Base-by-base conservation (phyloP, 2,797 vertebrate genomes). In the Nasua narica region DNA sequence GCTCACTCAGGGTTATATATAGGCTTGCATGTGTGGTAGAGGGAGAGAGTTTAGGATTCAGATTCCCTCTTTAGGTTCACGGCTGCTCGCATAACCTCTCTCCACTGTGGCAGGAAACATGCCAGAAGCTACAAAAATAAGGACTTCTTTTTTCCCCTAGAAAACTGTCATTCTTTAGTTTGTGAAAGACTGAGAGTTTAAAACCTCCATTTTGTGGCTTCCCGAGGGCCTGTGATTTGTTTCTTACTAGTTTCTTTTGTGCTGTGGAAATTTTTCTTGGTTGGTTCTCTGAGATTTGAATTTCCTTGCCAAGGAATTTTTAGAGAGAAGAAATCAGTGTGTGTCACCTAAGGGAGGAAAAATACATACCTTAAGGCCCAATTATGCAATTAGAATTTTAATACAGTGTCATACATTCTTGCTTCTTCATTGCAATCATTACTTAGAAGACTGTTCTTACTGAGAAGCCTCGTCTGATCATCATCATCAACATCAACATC, bases 371-470 rank as follows among this genome's bases (percentile, higher is more conserved):
- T 98, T 97, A 97, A 97, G 79, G 95, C 88, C 92, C 97, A 97
- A 85, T 96, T 98, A 94, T 82, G 90, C 96, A 96, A 95, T 98
- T 97, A 94, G 95, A 93, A 91, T 98, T 96, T 98, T 98, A 97
- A 97, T 96, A 95, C 94, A 95, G 67, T 77, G 35, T 93, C 88
- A 95, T 97, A 96, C 96, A 97, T 97, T 96, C 95, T 96, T 88
- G 79, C 90, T 96, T 96, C 96, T 96, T 95, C 96, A 62, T 92
- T 89, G 88, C 94, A 96, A 13, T 97, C 92, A 93, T 96, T 97
- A 89, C 92, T 94, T 89, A 95, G 69, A 95, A 97, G 83, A 58
- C 87, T 94, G 52, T 56, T 96, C 96, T 91, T 91, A 27, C 96
- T 95, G 70, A 91, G 87, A 95, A 97, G 79, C 69, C 95, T 97